Evolutionary conservation across 2,113 vertebrate genomes (phyloP).

Genomic region (Tachysurus vachellii): DNA sequence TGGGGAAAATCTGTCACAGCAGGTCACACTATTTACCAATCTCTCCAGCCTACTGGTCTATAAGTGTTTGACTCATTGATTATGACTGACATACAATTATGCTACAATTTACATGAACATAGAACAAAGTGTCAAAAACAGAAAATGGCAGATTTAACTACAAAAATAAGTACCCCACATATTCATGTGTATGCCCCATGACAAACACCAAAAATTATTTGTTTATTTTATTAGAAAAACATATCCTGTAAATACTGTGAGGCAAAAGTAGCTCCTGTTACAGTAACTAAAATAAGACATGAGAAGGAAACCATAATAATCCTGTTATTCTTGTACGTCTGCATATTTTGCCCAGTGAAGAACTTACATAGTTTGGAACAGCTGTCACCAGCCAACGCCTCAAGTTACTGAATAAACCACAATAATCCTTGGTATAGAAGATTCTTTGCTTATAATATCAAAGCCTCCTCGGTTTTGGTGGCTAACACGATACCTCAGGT

Average conservation of each 20-base stretch:
- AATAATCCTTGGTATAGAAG: background rate
- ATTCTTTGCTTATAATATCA: background rate
- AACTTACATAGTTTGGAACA: constrained; percentile 8
- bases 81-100: constrained; percentile 41
- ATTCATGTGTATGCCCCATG: constrained; percentile 23
- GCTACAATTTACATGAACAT: constrained; percentile 33
- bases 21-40: constrained; percentile 16
- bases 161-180: constrained; percentile 9
- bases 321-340: constrained; percentile 24
- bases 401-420: constrained; percentile 19
- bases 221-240: constrained; percentile 35
- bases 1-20: background rate
- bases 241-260: constrained; percentile 35
- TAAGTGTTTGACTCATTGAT: constrained; percentile 27
- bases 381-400: constrained; percentile 12
- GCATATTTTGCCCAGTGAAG: constrained; percentile 37
- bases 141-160: constrained; percentile 15
- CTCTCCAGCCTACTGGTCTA: constrained; percentile 22
- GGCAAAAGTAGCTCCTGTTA: constrained; percentile 38
- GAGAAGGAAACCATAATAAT: constrained; percentile 31
- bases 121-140: constrained; percentile 29
- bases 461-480: background rate
- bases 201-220: constrained; percentile 31
- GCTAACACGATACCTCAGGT: constrained; percentile 74
- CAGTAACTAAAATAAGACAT: constrained; percentile 42